Conservation (phyloP, 2,113 vertebrate genomes). For the Diadophis punctatus region DNA sequence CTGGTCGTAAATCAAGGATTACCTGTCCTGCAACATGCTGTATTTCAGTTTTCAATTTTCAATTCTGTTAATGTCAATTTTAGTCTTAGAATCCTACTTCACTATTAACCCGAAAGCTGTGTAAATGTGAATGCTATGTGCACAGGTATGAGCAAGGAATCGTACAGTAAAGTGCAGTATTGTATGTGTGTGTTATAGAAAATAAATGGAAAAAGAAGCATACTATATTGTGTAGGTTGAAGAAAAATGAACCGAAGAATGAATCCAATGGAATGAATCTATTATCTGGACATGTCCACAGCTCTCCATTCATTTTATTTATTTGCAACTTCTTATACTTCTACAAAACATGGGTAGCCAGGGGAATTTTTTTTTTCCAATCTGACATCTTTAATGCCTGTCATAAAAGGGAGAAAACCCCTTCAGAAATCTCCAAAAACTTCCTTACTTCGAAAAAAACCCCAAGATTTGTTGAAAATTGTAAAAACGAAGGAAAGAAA, state of each 20-base stretch:
- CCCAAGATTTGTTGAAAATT: background rate
- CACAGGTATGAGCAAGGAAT: background rate
- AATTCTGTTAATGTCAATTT: background rate
- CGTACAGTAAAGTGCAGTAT: background rate
- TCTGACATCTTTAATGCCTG: background rate
- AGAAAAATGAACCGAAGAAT: background rate
- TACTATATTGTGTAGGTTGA: background rate
- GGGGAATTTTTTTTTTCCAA: background rate
- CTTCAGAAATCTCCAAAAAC: background rate
- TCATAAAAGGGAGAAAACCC: accelerated
- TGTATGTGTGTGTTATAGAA: too few relatives aligned
- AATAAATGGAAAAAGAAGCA: background rate
- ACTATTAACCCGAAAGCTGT: background rate
- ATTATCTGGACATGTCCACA: background rate
- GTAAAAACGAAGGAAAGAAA: background rate
- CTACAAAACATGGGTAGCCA: background rate
- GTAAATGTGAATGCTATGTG: background rate
- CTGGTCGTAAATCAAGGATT: too few relatives aligned
- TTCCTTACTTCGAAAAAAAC: background rate
- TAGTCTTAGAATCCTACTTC: background rate
- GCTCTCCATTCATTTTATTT: background rate
- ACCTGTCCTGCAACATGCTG: background rate
- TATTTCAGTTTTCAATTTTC: background rate
- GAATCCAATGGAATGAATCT: background rate
- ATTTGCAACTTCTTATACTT: background rate